A percentile compares a stretch with the other conserved stretches of the same genome.
phyloP scores from a whole-genome alignment of 2,113 vertebrate genomes.

The Pogonocichla stellata region DNA sequence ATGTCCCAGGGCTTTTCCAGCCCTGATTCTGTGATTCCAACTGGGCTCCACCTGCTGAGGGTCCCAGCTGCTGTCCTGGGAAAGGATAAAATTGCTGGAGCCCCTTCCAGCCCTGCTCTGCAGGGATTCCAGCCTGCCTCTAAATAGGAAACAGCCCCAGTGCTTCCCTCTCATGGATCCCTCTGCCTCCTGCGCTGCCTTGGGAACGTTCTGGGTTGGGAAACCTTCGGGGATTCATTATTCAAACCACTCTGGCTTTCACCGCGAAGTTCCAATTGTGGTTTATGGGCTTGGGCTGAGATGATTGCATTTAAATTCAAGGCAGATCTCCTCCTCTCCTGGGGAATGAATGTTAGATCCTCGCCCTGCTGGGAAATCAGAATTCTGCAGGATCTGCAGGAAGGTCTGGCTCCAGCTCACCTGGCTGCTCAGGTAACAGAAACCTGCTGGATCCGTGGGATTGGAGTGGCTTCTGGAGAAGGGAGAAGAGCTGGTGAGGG shows the following conservation, averaged over 20 bases:
- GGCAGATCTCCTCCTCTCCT: neutral
- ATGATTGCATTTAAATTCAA: neutral
- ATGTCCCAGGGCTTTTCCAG: neutral
- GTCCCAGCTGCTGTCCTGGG: neutral
- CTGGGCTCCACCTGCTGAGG: neutral
- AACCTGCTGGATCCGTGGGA: neutral
- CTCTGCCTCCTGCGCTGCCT: neutral
- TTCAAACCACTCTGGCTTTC: neutral
- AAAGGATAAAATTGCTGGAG: neutral
- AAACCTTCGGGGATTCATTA: neutral
- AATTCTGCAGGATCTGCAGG: neutral
- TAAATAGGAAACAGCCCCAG: neutral
- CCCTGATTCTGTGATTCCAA: neutral
- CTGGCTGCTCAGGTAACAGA: neutral
- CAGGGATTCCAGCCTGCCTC: neutral
- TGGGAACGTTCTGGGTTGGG: neutral
- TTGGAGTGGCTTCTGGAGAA: neutral
- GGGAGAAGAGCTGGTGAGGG: neutral
- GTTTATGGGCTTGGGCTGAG: neutral
- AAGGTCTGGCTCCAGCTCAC: neutral
- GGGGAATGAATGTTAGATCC: neutral
- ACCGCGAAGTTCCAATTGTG: neutral
- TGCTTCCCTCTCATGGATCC: neutral
- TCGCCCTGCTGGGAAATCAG: neutral
- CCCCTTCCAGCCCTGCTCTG: neutral